These are phyloP conservation scores for Aegithalos caudatus DNA, from an alignment of 2,113 vertebrate species.

Conservation along the genomic window DNA sequence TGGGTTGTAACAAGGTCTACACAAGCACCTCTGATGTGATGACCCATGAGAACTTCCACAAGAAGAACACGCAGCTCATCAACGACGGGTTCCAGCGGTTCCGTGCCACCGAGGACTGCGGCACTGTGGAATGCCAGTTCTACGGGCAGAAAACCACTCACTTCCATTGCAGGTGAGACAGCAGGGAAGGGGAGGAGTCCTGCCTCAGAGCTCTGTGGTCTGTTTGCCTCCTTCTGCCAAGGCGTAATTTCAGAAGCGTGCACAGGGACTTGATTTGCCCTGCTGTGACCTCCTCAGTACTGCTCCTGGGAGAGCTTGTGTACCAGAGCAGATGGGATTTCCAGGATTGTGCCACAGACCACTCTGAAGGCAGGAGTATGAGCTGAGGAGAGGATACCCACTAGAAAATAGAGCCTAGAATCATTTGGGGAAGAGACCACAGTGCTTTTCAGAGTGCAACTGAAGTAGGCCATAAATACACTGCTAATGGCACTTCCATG, in stretches of 20 bases:
- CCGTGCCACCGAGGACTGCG: conserved; percentile 95
- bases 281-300: background rate
- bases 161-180: conserved; percentile 95
- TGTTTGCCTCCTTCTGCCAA: background rate
- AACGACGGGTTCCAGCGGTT: conserved; percentile 99
- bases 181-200: background rate
- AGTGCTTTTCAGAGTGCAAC: background rate
- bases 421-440: background rate
- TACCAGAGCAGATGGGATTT: background rate
- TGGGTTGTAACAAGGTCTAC: conserved; percentile 99
- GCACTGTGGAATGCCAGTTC: conserved; percentile 94
- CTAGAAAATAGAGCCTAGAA: background rate
- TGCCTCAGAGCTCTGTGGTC: background rate
- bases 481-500: background rate
- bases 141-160: conserved; percentile 98
- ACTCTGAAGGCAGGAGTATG: background rate
- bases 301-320: background rate
- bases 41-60: conserved; percentile 99
- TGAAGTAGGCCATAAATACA: background rate
- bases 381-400: background rate
- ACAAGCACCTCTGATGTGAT: conserved; percentile 98
- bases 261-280: background rate
- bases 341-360: background rate
- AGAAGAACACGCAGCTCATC: conserved; percentile 98
- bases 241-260: background rate